Conservation (phyloP, 2,113 vertebrate genomes). For the Pithys albifrons region DNA sequence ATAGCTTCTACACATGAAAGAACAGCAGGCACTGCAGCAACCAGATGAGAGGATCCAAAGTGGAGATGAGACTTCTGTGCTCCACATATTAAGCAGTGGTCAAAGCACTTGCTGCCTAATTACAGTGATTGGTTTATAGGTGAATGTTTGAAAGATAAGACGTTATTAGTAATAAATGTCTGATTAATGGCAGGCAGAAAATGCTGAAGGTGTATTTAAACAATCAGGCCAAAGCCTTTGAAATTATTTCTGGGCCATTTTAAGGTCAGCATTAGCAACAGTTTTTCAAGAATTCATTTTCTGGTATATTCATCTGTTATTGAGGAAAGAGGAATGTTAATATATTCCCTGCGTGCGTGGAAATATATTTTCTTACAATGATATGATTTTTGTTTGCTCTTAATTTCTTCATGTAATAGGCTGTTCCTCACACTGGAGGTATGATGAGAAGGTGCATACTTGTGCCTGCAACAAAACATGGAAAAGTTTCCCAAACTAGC, state of each 20-base stretch:
- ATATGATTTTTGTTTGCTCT: not conserved
- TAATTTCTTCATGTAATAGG: not conserved
- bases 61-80: not conserved
- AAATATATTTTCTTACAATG: not conserved
- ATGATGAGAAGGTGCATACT: not conserved
- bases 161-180: not conserved
- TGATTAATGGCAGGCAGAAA: not conserved
- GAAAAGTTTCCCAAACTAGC: not conserved
- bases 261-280: not conserved
- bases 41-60: not conserved
- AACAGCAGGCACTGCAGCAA: not conserved
- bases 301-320: not conserved
- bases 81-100: not conserved
- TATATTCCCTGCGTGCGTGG: not conserved
- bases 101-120: not conserved
- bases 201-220: not conserved
- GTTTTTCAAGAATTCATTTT: not conserved
- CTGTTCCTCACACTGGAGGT: not conserved
- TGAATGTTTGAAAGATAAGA: not conserved
- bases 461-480: not conserved
- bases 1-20: not conserved
- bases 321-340: not conserved
- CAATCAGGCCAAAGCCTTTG: not conserved
- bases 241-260: not conserved
- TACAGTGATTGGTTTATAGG: not conserved